Base-by-base conservation (phyloP, 2,888 invertebrate genomes). In the Lasioglossum figueresi region DNA sequence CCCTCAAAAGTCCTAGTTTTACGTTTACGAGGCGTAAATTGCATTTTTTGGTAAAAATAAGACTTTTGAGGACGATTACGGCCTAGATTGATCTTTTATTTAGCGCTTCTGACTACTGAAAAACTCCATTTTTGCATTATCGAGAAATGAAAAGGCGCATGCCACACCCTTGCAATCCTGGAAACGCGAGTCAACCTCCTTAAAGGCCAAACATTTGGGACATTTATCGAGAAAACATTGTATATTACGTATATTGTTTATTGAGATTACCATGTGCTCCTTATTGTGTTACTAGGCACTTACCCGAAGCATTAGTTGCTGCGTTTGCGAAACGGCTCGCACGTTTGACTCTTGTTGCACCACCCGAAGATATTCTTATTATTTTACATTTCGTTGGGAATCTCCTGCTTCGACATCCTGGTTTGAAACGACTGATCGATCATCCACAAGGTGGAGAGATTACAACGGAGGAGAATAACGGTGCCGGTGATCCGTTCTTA, bases 321-420 rank as follows among this genome's bases (percentile, higher is more conserved):
- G 98, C 99, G 3, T 99, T 99, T 95, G 97, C 97, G 2, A 99
- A 99, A 95, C 97, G 98, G 66, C 95, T 99, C 87, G 97, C 98
- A 0, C 96, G 99, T 6, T 95, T 99, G 85, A 97, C 98, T 31
- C 95, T 99, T 81, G 96, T 97, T 40, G 98, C 99, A 6, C 97
- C 98, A 4, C 97, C 98, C 0, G 97, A 97, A 86, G 98, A 98
- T 94, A 96, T 97, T 72, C 95, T 96, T 10, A 96, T 97, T 23
- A 96, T 99, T 88, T 96, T 98, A 91, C 96, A 97, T 90, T 97
- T 99, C 89, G 97, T 99, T 74, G 97, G 97, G 79, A 99, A 99
- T 95, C 95, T 99, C 83, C 95, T 99, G 91, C 95, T 97, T 89
- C 96, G 99, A 70, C 99, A 99, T 95, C 97, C 98, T 0, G 97